A percentile compares a stretch with the other conserved stretches of the same genome.
phyloP scores from a whole-genome alignment of 2,113 vertebrate genomes.

The Chaenocephalus aceratus region DNA sequence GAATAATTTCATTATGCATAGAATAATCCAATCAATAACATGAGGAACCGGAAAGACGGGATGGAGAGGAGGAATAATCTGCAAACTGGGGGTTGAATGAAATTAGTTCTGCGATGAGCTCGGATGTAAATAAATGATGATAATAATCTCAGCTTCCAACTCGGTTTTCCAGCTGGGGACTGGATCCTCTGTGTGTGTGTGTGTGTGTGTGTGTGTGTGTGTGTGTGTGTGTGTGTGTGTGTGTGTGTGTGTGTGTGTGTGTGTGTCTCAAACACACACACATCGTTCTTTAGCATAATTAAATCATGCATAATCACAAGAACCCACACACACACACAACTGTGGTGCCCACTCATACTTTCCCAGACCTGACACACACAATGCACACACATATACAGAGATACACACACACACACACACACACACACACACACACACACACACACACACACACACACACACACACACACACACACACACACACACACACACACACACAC shows the following conservation, averaged over 20 bases:
- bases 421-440: slow-evolving; percentile 37
- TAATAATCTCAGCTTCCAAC: slow-evolving; percentile 65
- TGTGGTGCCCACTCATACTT: slow-evolving; percentile 42
- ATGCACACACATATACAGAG: slow-evolving; percentile 8
- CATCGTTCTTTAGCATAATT: slow-evolving; percentile 47
- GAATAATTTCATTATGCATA: slow-evolving; percentile 30
- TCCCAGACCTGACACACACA: slow-evolving; percentile 37
- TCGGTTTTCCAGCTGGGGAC: slow-evolving; percentile 57
- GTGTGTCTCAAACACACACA: neutral
- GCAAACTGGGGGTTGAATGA: slow-evolving; percentile 45
- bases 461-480: slow-evolving; percentile 12
- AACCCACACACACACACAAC: slow-evolving; percentile 27
- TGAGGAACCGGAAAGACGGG: slow-evolving; percentile 39
- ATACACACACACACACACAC: slow-evolving; percentile 23
- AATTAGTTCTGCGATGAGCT: slow-evolving; percentile 54
- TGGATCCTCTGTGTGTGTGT: slow-evolving; percentile 14
- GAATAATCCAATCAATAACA: slow-evolving; percentile 56
- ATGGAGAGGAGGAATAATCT: slow-evolving; percentile 31
- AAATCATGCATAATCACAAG: slow-evolving; percentile 61
- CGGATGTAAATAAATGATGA: slow-evolving; percentile 69
- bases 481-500: slow-evolving; percentile 20
- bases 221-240: too few relatives aligned
- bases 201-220: too few relatives aligned
- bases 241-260: too few relatives aligned
- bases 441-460: slow-evolving; percentile 33